Evolutionary conservation across 23 tunicate species (phyloP).

Genomic region (Halocynthia aurantium): DNA sequence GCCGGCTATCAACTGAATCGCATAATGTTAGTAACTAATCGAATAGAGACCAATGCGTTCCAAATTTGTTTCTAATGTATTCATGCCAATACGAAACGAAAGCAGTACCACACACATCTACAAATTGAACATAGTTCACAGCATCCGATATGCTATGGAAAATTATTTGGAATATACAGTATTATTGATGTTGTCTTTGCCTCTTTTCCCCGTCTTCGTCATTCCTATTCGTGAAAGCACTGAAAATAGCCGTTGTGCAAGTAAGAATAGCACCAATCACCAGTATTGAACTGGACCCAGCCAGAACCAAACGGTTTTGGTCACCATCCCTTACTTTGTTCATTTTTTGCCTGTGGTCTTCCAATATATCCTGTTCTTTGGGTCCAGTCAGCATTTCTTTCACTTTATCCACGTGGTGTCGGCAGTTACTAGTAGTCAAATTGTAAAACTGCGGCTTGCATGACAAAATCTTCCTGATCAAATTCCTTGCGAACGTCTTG

Average conservation of each 20-base stretch:
- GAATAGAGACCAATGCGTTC: too few species aligned
- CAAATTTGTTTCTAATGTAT: too few species aligned
- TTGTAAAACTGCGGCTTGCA: conserved; percentile 10
- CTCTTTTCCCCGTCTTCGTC: not conserved
- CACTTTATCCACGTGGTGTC: conserved; percentile 11
- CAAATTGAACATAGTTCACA: too few species aligned
- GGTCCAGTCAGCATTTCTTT: not conserved
- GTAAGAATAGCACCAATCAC: not conserved
- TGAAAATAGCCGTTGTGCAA: not conserved
- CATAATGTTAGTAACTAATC: too few species aligned
- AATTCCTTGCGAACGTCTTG: not conserved
- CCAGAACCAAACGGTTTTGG: not conserved
- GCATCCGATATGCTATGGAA: too few species aligned
- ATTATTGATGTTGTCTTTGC: not conserved
- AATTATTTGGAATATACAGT: too few species aligned
- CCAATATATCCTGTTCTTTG: not conserved
- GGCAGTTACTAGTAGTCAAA: conserved; percentile 6
- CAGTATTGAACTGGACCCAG: not conserved
- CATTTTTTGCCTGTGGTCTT: not conserved
- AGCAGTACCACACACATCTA: too few species aligned
- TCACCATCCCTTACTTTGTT: not conserved
- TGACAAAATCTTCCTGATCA: not conserved
- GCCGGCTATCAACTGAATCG: too few species aligned
- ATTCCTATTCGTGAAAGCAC: not conserved
- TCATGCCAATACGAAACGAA: too few species aligned